Conservation (phyloP, 2,888 invertebrate genomes). For the Chrysolina haemoptera region DNA sequence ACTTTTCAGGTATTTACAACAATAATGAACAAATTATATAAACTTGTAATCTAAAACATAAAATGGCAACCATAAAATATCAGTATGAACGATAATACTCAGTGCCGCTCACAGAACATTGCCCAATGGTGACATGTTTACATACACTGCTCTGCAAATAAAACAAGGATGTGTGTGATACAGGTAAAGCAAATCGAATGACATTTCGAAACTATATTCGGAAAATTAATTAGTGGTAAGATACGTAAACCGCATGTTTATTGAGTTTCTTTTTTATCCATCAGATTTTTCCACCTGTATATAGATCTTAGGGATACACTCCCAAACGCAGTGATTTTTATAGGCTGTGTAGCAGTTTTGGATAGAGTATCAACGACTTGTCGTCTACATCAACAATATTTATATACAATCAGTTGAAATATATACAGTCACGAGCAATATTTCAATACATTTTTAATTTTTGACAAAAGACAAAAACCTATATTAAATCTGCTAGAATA, state of each 20-base stretch:
- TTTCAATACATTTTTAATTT: not conserved
- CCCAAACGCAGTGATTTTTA: not conserved
- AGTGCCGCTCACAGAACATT: conserved; percentile 21
- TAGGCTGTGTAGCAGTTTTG: conserved; percentile 17
- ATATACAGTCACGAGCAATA: conserved; percentile 2
- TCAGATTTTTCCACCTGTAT: not conserved
- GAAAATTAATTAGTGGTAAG: too few species aligned
- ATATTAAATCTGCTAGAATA: not conserved
- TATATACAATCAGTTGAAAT: conserved; percentile 54
- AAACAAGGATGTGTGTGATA: not conserved
- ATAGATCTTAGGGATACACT: not conserved
- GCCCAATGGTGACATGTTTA: not conserved
- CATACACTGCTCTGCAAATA: not conserved
- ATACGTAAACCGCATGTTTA: too few species aligned
- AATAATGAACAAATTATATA: conserved; percentile 20
- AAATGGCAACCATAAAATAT: conserved; percentile 53
- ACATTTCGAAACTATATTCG: not conserved
- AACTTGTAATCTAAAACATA: conserved; percentile 42
- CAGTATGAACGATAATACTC: conserved; percentile 18
- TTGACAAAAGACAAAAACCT: not conserved
- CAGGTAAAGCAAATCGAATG: not conserved
- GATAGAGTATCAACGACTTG: conserved; percentile 12
- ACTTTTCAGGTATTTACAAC: conserved; percentile 26
- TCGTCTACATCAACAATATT: conserved; percentile 50
- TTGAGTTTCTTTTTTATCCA: too few species aligned